Evolutionary conservation across 2,888 invertebrate genomes (phyloP).

Genomic region (Acanthosepion lycidas): DNA sequence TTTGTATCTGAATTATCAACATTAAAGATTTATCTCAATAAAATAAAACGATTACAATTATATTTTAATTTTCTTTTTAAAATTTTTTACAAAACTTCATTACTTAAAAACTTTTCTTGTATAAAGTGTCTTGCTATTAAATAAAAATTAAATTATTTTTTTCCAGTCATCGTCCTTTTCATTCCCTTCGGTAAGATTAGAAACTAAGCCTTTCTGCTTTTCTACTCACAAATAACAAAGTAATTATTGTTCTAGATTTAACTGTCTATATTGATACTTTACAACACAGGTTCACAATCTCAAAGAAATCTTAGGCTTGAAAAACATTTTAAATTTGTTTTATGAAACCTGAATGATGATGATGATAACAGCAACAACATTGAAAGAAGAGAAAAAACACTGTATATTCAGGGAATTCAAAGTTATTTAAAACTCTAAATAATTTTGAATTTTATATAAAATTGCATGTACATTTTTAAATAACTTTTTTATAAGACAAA

Average conservation of each 20-base stretch:
- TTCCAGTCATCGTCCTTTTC: slow-evolving; percentile 33
- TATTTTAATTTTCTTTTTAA: not conserved
- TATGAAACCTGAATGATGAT: not conserved
- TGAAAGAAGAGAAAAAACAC: no score
- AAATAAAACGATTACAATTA: not conserved
- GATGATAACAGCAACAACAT: not conserved
- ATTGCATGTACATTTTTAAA: no score
- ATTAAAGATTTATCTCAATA: not conserved
- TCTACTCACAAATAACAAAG: not conserved
- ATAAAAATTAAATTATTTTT: not conserved
- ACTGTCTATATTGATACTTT: not conserved
- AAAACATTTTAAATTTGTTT: not conserved
- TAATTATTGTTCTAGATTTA: not conserved
- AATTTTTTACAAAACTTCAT: no score
- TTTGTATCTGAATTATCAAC: not conserved
- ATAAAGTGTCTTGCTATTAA: not conserved
- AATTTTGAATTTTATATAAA: not conserved
- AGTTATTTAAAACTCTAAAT: not conserved
- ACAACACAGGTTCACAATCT: not conserved
- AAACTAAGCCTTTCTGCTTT: not conserved
- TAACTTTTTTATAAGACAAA: not conserved
- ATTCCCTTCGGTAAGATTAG: not conserved
- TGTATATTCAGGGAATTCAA: not conserved
- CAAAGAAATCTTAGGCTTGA: not conserved
- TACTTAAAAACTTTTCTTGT: not conserved